Percentiles rank a stretch among this genome's conserved stretches.
phyloP scores from a whole-genome alignment of 2,113 vertebrate species.

The Lampris megalopsis region DNA sequence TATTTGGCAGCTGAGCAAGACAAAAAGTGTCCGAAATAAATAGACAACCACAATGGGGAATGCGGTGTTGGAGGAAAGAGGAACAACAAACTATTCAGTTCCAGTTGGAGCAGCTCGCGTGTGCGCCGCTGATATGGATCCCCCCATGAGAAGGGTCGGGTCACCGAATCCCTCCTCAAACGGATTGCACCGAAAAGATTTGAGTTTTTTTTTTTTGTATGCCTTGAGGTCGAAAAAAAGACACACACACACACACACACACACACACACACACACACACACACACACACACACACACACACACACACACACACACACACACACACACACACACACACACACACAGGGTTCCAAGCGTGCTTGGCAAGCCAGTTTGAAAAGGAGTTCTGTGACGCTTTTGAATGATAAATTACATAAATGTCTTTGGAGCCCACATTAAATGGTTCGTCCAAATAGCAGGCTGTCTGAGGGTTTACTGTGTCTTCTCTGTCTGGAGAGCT shows the following conservation, averaged over 20 bases:
- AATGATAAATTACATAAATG: slow-evolving; percentile 74
- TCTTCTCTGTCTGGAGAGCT: slow-evolving; percentile 43
- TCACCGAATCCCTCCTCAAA: slow-evolving; percentile 62
- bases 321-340: slow-evolving; percentile 3
- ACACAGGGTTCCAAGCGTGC: slow-evolving; percentile 49
- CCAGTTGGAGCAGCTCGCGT: slow-evolving; percentile 48
- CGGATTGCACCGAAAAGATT: slow-evolving; percentile 31
- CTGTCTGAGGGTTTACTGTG: slow-evolving; percentile 53
- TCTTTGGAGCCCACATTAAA: slow-evolving; percentile 72
- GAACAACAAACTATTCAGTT: slow-evolving; percentile 1
- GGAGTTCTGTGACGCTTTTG: slow-evolving; percentile 46
- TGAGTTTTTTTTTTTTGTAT: slow-evolving; percentile 42
- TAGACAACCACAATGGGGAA: slow-evolving; percentile 39
- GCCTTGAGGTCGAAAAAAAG: slow-evolving; percentile 34
- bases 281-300: too few relatives aligned
- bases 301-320: too few relatives aligned
- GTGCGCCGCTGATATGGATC: slow-evolving; percentile 67
- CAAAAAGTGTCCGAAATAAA: slow-evolving; percentile 44
- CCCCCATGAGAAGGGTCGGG: slow-evolving; percentile 60
- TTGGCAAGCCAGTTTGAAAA: slow-evolving; percentile 30
- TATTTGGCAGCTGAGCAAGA: slow-evolving; percentile 42
- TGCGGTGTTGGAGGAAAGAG: slow-evolving; percentile 7
- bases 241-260: not conserved
- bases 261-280: too few relatives aligned
- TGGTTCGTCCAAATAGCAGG: slow-evolving; percentile 67